A percentile compares a stretch with the other conserved stretches of the same genome.
phyloP scores from a whole-genome alignment of 2,888 invertebrate species.

The Blomia tropicalis region DNA sequence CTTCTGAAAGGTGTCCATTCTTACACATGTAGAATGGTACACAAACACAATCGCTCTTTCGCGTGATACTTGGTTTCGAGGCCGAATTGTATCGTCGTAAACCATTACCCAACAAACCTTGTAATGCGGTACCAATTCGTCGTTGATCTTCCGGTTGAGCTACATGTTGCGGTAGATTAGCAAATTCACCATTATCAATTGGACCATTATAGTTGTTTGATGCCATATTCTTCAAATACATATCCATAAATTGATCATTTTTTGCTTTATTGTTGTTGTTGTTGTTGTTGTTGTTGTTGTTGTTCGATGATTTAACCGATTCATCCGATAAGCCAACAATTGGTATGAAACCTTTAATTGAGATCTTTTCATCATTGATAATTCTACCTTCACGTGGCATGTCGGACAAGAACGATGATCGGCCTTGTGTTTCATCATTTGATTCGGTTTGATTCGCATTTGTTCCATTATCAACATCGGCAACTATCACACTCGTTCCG shows the following conservation, averaged over 20 bases:
- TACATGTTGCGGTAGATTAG: constrained; percentile 8
- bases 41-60: constrained; percentile 28
- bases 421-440: background rate
- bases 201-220: background rate
- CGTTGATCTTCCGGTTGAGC: constrained; percentile 24
- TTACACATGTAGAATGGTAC: constrained; percentile 31
- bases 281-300: constrained; percentile 11
- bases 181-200: background rate
- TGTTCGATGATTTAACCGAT: constrained; percentile 7
- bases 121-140: constrained; percentile 24
- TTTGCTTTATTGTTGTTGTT: constrained; percentile 2
- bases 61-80: background rate
- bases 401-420: background rate
- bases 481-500: background rate
- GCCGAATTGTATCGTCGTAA: background rate
- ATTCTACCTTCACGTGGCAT: constrained; percentile 25
- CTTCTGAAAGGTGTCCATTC: constrained; percentile 27
- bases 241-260: background rate
- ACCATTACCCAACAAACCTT: constrained; percentile 16
- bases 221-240: background rate
- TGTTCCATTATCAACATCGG: background rate
- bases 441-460: background rate
- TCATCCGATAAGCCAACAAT: constrained; percentile 28
- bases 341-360: constrained; percentile 30
- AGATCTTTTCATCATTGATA: constrained; percentile 28